Evolutionary conservation across 2,113 vertebrate species (phyloP).

Genomic region (Rhizomys pruinosus): DNA sequence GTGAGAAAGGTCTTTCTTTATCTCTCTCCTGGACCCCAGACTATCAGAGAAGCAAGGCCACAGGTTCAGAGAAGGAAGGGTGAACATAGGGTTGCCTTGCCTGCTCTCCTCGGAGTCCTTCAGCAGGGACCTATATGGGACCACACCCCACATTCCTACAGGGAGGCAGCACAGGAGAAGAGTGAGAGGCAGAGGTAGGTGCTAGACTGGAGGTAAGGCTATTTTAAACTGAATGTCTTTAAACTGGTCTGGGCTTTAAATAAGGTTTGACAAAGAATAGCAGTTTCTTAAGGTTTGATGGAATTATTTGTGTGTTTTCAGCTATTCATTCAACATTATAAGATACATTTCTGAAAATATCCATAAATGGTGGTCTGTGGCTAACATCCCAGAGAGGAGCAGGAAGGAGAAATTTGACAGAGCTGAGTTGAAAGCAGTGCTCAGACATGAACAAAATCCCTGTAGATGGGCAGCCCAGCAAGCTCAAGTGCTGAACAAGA

Average conservation of each 20-base stretch:
- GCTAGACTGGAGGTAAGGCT: background rate
- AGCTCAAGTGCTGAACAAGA: background rate
- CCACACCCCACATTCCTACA: too few relatives aligned
- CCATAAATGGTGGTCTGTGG: background rate
- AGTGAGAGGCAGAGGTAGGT: background rate
- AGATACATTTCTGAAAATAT: background rate
- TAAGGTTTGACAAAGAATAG: background rate
- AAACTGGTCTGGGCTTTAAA: background rate
- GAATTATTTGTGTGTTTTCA: background rate
- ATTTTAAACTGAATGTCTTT: background rate
- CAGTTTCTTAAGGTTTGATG: background rate
- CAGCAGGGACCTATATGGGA: too few relatives aligned
- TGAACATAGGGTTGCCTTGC: background rate
- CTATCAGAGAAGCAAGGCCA: background rate
- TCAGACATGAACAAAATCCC: background rate
- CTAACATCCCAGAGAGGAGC: background rate
- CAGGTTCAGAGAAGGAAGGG: background rate
- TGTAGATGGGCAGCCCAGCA: background rate
- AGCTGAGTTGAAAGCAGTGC: background rate
- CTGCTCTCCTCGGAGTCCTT: too few relatives aligned
- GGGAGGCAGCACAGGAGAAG: accelerated
- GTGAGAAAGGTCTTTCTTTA: too few relatives aligned
- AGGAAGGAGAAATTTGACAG: background rate
- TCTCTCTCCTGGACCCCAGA: background rate
- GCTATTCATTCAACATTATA: background rate